Base-by-base conservation (phyloP, 1,140 invertebrate genomes). In the Carposina sasakii region DNA sequence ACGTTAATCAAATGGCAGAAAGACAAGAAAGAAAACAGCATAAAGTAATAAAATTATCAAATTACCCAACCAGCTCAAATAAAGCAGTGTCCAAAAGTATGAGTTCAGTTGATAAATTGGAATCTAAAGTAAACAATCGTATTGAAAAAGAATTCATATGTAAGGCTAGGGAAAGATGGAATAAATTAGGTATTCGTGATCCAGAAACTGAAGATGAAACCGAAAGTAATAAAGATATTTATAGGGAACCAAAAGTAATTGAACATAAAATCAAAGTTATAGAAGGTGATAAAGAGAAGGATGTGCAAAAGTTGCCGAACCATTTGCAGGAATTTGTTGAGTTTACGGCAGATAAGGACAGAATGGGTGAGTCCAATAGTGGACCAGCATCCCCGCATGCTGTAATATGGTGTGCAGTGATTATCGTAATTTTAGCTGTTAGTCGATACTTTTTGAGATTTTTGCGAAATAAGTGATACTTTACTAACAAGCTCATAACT, bases 91-190 rank as follows among this genome's bases (percentile, higher is more conserved):
- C 72, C 3, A 78, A 78, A 68, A 84, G 81, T 52, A 67, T 76
- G 63, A 74, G 56, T 31, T 49, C 57, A 8, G 52, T 84, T 20
- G 69, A 81, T 48, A 46, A 61, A 16, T 63, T 81, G 4, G 75
- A 86, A 2, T 72, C 72, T 44, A 85, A 87, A 56, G 83, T 87
- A 48, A 87, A 84, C 30, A 87, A 87, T 60, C 72, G 64, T 40
- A 89, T 93, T 2, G 90, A 92, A 68, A 87, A 88, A 45, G 92
- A 94, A 60, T 94, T 94, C 60, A 90, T 94, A 62, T 88, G 87
- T 22, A 90, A 87, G 57, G 91, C 92, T 5, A 89, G 87, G 55
- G 81, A 87, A 63, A 66, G 87, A 39, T 86, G 89, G 81, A 71
- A 74, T 56, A 91, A 88, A 64, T 85, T 87, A 54, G 89, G 88